Conservation (phyloP, 1,140 invertebrate species). For the Drosophila malerkotliana region DNA sequence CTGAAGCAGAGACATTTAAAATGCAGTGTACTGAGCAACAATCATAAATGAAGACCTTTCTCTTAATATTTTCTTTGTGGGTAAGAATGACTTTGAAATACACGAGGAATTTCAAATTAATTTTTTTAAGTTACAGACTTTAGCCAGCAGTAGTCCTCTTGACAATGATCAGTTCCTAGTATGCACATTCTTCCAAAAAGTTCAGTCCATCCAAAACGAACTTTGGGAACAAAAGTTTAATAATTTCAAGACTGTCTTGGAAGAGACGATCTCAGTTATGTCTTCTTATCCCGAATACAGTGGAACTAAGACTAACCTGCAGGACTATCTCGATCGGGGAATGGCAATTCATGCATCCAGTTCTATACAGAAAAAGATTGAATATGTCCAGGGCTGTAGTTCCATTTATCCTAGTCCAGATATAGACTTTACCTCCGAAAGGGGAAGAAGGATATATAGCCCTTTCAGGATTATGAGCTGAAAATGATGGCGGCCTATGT, state of each 20-base stretch:
- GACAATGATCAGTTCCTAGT: background rate
- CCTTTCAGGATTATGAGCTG: background rate
- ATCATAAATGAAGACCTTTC: background rate
- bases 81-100: background rate
- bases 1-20: background rate
- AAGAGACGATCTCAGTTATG: background rate
- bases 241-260: slow-evolving; percentile 1
- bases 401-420: background rate
- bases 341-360: background rate
- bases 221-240: background rate
- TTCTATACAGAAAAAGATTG: background rate
- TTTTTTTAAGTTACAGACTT: background rate
- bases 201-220: background rate
- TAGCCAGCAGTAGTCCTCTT: background rate
- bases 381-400: background rate
- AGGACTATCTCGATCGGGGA: slow-evolving; percentile 12
- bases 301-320: background rate
- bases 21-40: background rate
- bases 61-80: background rate
- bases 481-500: background rate
- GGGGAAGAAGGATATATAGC: background rate
- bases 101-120: too few species aligned
- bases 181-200: background rate
- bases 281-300: background rate
- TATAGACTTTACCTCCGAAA: background rate